phyloP scores from a whole-genome alignment of 2,888 invertebrate species.

The Cyrtodaria siliqua region DNA sequence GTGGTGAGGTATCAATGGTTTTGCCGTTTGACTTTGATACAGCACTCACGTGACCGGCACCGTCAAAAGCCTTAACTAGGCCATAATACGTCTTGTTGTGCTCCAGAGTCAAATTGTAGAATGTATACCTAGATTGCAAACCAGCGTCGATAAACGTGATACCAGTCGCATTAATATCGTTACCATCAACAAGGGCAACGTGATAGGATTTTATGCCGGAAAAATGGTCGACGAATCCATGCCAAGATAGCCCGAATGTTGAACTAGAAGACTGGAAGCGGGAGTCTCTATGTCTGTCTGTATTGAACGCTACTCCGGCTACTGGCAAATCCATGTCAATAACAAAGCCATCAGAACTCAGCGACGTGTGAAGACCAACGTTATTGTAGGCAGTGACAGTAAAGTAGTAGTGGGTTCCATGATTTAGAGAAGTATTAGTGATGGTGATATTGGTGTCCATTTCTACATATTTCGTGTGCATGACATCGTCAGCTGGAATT shows the following conservation, averaged over 20 bases:
- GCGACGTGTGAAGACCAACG: constrained; percentile 40
- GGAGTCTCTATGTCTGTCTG: constrained; percentile 17
- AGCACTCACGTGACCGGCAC: constrained; percentile 24
- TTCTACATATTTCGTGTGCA: constrained; percentile 6
- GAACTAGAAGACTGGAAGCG: background rate
- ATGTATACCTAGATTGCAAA: constrained; percentile 12
- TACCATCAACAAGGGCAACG: constrained; percentile 21
- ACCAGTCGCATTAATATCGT: background rate
- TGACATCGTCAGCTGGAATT: constrained; percentile 19
- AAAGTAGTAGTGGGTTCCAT: constrained; percentile 48
- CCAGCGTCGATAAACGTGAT: constrained; percentile 17
- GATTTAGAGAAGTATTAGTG: constrained; percentile 17
- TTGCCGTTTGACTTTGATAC: background rate
- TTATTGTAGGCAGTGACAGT: constrained; percentile 51
- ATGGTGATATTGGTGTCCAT: constrained; percentile 15
- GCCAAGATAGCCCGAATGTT: constrained; percentile 35
- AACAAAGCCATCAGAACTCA: constrained; percentile 54
- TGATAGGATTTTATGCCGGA: constrained; percentile 42
- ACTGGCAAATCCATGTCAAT: constrained; percentile 40
- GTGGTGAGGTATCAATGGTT: constrained; percentile 24
- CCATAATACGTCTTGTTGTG: constrained; percentile 26
- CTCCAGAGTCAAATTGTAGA: constrained; percentile 17
- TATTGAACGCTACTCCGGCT: constrained; percentile 48
- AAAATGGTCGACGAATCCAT: constrained; percentile 53
- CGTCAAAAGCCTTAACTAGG: constrained; percentile 35